Evolutionary conservation across 2,888 invertebrate species (phyloP), one percentile per base, ranked within the genome.

Genomic region (Pyrrhopygopsis socrates): DNA sequence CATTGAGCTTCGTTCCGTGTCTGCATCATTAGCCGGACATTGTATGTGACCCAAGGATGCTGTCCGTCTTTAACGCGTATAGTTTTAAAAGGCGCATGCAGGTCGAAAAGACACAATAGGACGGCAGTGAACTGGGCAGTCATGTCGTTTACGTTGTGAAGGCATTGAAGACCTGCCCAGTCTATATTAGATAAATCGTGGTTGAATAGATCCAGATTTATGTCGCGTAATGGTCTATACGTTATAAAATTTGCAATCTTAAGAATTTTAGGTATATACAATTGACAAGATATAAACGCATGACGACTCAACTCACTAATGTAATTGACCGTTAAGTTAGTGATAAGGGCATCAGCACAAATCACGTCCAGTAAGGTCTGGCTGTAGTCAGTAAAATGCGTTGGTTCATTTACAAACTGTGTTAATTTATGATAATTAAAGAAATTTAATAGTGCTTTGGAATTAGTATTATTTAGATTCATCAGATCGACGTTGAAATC

Each of bases 21-120:
- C 8, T 2, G 13, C 24, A 74, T 60, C 74, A 74, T 74, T 2
- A 60, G 24, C 2, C 74, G 27, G 15, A 60, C 20, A 13, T 60
- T 60, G 27, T 60, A 60, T 3, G 60, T 60, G 27, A 60, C 60
- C 27, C 74, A 74, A 2, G 74, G 74, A 18, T 38, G 74, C n/a
- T 60, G 74, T 3, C 4, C 2, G 13, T 30, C 58, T 60, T 4
- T 60, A 9, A 74, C 29, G 8, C 18, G 11, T 18, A 60, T 18
- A 5, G 38, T 60, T 24, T 38, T 74, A 0, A 22, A 2, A 13
- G 74, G 58, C 0, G 74, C 60, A 22, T 74, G 60, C 1, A 74
- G 1, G 38, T 74, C 38, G 38, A 60, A 60, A 22, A 74, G 2
- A 5, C 24, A 22, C 22, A 58, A 18, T 0, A 11, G 1, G 11